Evolutionary conservation across 2,797 vertebrate genomes (phyloP).

Genomic region (Sarcoramphus papa): DNA sequence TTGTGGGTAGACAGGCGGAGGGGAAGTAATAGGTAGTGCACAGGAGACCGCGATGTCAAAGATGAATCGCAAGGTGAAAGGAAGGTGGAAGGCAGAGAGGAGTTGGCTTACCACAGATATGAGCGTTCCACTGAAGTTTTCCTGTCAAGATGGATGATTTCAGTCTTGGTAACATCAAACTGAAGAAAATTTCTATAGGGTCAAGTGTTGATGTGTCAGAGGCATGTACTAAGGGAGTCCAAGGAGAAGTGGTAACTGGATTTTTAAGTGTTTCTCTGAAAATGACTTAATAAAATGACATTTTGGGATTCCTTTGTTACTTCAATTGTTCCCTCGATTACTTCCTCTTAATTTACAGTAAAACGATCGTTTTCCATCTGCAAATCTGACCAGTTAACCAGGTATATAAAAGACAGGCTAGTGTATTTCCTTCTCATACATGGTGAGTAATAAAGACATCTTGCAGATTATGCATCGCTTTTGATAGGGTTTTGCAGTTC

Average conservation of each 20-base stretch:
- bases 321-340: background rate
- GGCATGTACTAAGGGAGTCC: background rate
- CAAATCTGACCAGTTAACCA: background rate
- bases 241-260: background rate
- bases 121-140: conserved; percentile 11
- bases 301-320: background rate
- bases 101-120: background rate
- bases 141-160: conserved; percentile 31
- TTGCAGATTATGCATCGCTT: background rate
- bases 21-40: background rate
- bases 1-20: background rate
- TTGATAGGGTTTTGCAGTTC: background rate
- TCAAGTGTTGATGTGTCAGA: conserved; percentile 2
- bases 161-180: background rate
- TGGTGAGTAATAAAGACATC: background rate
- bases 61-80: background rate
- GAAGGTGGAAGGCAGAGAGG: background rate
- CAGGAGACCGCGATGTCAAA: background rate
- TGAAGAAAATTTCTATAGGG: background rate
- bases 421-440: background rate
- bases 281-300: background rate
- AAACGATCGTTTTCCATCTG: background rate
- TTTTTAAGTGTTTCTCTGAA: background rate
- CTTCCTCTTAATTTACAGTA: background rate
- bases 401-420: background rate